phyloP scores from a whole-genome alignment of 2,113 vertebrate genomes.

The Pogonocichla stellata region DNA sequence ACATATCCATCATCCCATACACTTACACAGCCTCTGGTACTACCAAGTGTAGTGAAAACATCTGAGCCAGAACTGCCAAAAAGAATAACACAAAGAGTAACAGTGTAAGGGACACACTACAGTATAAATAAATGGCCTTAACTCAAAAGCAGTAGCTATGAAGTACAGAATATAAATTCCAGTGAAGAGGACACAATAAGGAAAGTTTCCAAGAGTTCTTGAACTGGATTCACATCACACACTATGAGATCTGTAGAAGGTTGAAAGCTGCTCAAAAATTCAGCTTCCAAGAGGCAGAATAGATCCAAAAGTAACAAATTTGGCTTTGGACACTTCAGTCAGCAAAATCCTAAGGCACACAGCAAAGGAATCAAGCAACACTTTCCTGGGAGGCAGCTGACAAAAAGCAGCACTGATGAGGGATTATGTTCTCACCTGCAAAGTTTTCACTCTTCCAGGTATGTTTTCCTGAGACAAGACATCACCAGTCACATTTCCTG shows the following conservation, averaged over 20 bases:
- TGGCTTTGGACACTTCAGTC: not conserved
- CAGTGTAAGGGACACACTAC: not conserved
- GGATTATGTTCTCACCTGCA: slow-evolving; percentile 76
- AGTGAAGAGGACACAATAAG: not conserved
- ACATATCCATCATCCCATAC: slow-evolving; percentile 9
- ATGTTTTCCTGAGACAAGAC: slow-evolving; percentile 78
- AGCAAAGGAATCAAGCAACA: not conserved
- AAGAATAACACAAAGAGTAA: not conserved
- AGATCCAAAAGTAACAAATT: not conserved
- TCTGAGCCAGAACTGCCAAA: not conserved
- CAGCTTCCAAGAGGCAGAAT: not conserved
- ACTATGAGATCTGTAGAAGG: not conserved
- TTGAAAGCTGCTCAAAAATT: not conserved
- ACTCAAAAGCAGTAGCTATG: not conserved
- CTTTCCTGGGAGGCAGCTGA: not conserved
- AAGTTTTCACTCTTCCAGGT: slow-evolving; percentile 84
- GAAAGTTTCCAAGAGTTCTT: not conserved
- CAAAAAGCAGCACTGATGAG: not conserved
- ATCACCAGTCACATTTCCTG: slow-evolving; percentile 67
- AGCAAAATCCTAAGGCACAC: not conserved
- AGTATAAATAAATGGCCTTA: not conserved
- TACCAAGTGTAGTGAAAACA: not conserved
- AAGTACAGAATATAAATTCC: not conserved
- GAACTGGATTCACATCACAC: not conserved
- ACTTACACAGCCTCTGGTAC: not conserved